These are phyloP conservation scores for Paguma larvata DNA, from an alignment of 2,797 vertebrate species.

Conservation along the genomic window DNA sequence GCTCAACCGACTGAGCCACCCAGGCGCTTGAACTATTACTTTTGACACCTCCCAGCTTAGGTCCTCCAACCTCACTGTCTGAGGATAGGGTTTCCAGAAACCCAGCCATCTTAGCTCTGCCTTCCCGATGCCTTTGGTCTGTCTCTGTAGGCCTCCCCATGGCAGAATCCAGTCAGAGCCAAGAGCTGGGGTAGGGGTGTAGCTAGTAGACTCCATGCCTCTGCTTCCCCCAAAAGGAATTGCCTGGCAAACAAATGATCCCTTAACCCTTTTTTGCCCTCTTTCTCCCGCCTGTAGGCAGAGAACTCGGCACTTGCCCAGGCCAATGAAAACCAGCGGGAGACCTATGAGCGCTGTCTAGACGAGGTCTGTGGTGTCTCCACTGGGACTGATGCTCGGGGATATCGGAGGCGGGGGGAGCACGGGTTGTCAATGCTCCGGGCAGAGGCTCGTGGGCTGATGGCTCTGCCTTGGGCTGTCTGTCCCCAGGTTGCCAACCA, in stretches of 20 bases:
- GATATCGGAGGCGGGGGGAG: too few relatives aligned
- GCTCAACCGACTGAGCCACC: too few relatives aligned
- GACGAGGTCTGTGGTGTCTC: conserved; percentile 90
- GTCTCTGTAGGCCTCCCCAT: background rate
- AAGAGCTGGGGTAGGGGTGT: background rate
- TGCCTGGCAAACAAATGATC: background rate
- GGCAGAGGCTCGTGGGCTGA: background rate
- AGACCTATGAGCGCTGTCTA: conserved; percentile 96
- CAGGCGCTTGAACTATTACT: background rate
- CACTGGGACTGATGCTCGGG: background rate
- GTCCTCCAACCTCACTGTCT: background rate
- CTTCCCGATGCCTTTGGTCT: background rate
- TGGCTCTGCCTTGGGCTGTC: conserved; percentile 43
- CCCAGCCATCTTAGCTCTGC: background rate
- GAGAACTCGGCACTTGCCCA: conserved; percentile 96
- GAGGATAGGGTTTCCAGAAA: background rate
- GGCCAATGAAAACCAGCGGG: conserved; percentile 97
- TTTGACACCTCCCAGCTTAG: background rate
- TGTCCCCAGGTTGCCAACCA: conserved; percentile 95
- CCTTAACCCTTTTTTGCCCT: background rate
- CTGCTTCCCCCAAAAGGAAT: background rate
- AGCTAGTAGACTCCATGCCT: background rate
- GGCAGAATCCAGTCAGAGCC: background rate
- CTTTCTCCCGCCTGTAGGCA: conserved; percentile 87
- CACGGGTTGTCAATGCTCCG: background rate